Evolutionary conservation across 2,888 invertebrate genomes (phyloP).

Genomic region (Helicoverpa assulta): DNA sequence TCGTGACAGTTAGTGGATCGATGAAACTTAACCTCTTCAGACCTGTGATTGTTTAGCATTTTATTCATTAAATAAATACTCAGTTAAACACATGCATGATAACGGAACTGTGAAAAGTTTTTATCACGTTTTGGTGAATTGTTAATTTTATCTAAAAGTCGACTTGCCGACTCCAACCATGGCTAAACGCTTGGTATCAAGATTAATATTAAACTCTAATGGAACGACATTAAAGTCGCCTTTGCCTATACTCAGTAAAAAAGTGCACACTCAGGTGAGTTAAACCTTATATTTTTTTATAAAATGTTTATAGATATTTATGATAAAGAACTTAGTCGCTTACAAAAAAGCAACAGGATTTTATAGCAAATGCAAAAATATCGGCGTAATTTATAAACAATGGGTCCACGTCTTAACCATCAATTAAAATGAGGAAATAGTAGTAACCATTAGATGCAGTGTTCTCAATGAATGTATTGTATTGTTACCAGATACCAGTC

Average conservation of each 20-base stretch:
- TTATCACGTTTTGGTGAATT: neutral
- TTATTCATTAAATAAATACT: neutral
- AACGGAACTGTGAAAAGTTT: slow-evolving; percentile 1
- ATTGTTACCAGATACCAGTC: slow-evolving; percentile 74
- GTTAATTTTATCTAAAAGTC: neutral
- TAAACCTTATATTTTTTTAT: neutral
- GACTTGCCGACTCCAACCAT: slow-evolving; percentile 12
- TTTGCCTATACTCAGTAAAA: slow-evolving; percentile 31
- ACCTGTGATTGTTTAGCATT: slow-evolving; percentile 16
- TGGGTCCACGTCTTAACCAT: too few species aligned
- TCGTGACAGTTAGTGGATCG: slow-evolving; percentile 27
- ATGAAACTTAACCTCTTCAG: slow-evolving; percentile 41
- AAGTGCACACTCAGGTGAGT: slow-evolving; percentile 46
- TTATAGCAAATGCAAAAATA: too few species aligned
- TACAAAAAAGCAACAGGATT: too few species aligned
- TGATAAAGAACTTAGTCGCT: too few species aligned
- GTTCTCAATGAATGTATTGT: too few species aligned
- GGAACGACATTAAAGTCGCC: slow-evolving; percentile 19
- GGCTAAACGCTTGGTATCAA: slow-evolving; percentile 36
- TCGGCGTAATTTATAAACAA: too few species aligned
- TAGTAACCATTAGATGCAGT: too few species aligned
- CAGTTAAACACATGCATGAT: neutral
- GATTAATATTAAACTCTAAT: slow-evolving; percentile 32
- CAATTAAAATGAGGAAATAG: too few species aligned
- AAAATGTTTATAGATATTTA: neutral